phyloP scores from a whole-genome alignment of 37 sponge, comb jelly and placozoan species.

The Axinella damicornis region DNA sequence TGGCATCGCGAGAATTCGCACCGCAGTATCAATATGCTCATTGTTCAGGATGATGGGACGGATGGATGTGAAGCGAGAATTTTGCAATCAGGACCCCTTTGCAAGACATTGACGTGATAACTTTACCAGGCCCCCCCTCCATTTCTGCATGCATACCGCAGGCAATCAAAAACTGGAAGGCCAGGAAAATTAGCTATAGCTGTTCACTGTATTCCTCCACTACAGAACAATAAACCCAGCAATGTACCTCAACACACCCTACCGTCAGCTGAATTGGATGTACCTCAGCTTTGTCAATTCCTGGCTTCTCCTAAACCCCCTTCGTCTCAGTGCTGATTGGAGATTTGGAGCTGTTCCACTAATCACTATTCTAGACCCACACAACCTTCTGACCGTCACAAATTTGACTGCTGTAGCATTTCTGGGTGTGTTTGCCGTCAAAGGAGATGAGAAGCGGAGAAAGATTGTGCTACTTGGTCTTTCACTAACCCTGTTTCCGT shows the following conservation, averaged over 20 bases:
- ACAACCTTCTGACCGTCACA: slow-evolving; percentile 68
- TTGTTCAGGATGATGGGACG: no score
- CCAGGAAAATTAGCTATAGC: neutral
- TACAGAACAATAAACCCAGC: slow-evolving; percentile 87
- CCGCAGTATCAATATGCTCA: no score
- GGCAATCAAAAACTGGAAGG: no score
- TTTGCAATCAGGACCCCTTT: no score
- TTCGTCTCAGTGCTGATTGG: slow-evolving; percentile 88
- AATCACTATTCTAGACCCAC: slow-evolving; percentile 67
- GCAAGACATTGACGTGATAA: no score
- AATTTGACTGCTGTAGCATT: slow-evolving; percentile 32
- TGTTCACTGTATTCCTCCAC: neutral
- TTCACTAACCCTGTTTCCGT: slow-evolving; percentile 83
- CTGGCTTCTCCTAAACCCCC: slow-evolving; percentile 81
- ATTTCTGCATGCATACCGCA: no score
- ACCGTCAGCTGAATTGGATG: slow-evolving; percentile 82
- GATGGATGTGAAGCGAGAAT: neutral
- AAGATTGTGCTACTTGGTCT: slow-evolving; percentile 12
- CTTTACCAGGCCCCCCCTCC: neutral
- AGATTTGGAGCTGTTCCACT: slow-evolving; percentile 86
- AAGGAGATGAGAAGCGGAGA: neutral
- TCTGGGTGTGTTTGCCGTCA: neutral
- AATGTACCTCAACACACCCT: slow-evolving; percentile 59
- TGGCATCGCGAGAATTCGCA: no score
- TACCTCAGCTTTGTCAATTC: slow-evolving; percentile 82